Evolutionary conservation across 2,113 vertebrate species (phyloP).

Genomic region (Tragelaphus scriptus): DNA sequence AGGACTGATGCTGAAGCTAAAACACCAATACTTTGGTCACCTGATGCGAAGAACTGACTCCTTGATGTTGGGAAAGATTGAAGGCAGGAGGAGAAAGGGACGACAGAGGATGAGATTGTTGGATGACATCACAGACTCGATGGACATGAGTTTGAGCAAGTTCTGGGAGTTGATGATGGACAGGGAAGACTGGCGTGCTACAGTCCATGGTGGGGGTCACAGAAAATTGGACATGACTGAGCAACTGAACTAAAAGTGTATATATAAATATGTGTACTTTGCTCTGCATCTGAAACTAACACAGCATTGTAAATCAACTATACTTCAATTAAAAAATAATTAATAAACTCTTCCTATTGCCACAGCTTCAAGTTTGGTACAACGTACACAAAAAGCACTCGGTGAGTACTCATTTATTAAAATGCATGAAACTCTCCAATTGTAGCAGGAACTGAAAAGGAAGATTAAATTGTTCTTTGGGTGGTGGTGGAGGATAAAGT

Average conservation of each 20-base stretch:
- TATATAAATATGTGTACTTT: background rate
- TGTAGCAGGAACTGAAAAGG: background rate
- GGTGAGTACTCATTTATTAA: background rate
- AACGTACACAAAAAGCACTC: background rate
- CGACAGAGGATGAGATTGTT: background rate
- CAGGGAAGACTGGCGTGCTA: background rate
- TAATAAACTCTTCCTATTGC: background rate
- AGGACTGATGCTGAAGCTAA: background rate
- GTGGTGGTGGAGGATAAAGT: background rate
- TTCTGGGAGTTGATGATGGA: background rate
- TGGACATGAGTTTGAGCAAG: background rate
- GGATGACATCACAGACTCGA: background rate
- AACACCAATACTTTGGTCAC: background rate
- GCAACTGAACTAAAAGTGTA: background rate
- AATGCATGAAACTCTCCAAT: background rate
- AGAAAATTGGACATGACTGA: background rate
- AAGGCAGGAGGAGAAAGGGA: background rate
- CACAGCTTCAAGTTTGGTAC: background rate
- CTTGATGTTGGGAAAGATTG: background rate
- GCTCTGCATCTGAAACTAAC: background rate
- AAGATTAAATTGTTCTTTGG: background rate
- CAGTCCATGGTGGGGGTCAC: background rate
- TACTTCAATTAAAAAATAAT: background rate
- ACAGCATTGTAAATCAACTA: background rate
- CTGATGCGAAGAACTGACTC: background rate